Evolutionary conservation across 2,888 invertebrate species (phyloP), one percentile per base, ranked within the genome.

Genomic region (Cyclophora punctaria): DNA sequence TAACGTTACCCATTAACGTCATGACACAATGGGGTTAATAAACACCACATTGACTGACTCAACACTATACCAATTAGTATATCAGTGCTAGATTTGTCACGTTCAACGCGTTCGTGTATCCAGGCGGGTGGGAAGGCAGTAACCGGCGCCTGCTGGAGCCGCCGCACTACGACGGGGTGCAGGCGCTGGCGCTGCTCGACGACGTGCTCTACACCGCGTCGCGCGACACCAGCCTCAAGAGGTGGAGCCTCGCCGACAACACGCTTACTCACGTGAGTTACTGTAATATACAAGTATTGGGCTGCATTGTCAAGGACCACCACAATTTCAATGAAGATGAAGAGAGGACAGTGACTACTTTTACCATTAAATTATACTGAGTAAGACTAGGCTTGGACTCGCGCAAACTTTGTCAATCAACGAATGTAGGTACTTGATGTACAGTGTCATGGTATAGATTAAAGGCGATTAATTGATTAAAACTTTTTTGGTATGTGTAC

Each of bases 101-200:
- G 20, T 20, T 20, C 20, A 20, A 20, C 20, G 1, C 20, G 20
- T 20, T 20, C 20, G 20, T 20, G 41, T 52, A 1, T 41, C 3
- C 55, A 84, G 86, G 71, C 64, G 75, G 73, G 51, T 81, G 77
- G 87, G 88, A 78, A 71, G 89, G 69, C 54, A 61, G 79, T 85
- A 66, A 91, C 91, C 59, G 93, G 40, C 90, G 92, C 49, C 91
- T 93, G 64, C 83, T 95, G 51, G 92, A 94, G 63, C 96, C 96
- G 7, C 96, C 96, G 4, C 96, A 96, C 83, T 96, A 96, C 78
- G 96, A 96, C 78, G 96, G 96, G 35, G 95, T 97, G 49, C 95
- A 96, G 74, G 93, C 94, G 44, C 86, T 96, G 46, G 92, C 93
- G 40, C 85, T 94, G 48, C 80, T 85, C 54, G 93, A 91, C 40